A percentile compares a stretch with the other conserved stretches of the same genome.
Evolutionary conservation across 2,888 invertebrate genomes (phyloP).

Genomic region (Noctua janthina): DNA sequence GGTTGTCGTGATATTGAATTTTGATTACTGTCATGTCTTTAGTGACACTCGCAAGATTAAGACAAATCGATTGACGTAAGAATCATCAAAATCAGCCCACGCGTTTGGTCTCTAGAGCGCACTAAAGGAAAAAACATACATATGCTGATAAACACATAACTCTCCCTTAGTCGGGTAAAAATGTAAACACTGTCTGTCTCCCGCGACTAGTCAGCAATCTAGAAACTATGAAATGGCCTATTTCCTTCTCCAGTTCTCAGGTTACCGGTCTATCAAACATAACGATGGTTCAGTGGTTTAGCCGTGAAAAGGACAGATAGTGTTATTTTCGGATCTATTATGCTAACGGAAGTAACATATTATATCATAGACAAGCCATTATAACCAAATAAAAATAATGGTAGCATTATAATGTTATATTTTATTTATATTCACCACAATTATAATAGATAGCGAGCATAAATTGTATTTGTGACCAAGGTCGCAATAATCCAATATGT

Average conservation of each 20-base stretch:
- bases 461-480: slow-evolving; percentile 1
- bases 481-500: slow-evolving; percentile 6
- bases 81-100: too few relatives aligned
- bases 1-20: too few relatives aligned
- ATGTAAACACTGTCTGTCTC: neutral
- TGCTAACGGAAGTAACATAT: neutral
- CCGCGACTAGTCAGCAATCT: neutral
- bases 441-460: neutral
- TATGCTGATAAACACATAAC: too few relatives aligned
- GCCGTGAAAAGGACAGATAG: neutral
- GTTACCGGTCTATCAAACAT: neutral
- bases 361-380: neutral
- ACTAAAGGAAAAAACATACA: too few relatives aligned
- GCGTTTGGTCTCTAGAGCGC: too few relatives aligned
- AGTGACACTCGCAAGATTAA: too few relatives aligned
- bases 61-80: too few relatives aligned
- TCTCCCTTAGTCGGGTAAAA: too few relatives aligned
- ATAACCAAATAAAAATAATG: neutral
- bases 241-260: neutral
- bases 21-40: too few relatives aligned
- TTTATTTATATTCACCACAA: neutral
- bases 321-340: neutral
- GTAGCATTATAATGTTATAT: neutral
- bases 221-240: neutral
- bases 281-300: neutral